Evolutionary conservation across 2,797 vertebrate species (phyloP), one percentile per base, ranked within the genome.

Genomic region (Diplodus puntazzo): DNA sequence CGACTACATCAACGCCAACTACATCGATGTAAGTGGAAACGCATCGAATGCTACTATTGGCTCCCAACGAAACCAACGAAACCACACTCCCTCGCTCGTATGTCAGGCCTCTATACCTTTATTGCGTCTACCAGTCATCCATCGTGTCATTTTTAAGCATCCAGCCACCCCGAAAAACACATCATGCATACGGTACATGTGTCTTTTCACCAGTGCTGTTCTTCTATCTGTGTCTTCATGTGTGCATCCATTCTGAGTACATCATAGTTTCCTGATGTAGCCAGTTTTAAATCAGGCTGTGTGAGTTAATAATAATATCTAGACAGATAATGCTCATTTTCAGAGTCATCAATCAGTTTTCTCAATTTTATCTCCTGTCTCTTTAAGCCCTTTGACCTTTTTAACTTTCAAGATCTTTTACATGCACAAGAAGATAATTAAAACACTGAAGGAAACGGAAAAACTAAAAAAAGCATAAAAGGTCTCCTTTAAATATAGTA

Each of bases 1-100:
- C 77, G 98, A 99, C 95, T 99, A 99, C 94, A 99, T 99, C 95
- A 99, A 99, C 95, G 98, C 98, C 95, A 99, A 99, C 96, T 99
- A 99, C 94, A 99, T 99, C 94, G 98, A 99, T 94, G 98, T 99
- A 98, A 99, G 98, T 99, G 95, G 94, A 94, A 95, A 94, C 91
- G 93, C 94, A 92, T 90, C 93, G 94, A 94, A 94, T 92, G 93
- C 93, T 95, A 95, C 94, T 95, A 94, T 95, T 95, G 93, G 93
- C 94, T 94, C 94, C 92, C 94, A 95, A 94, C 93, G 95, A 94
- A 94, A 93, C 93, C 94, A 94, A 90, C 92, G 94, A 94, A 94
- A 93, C 93, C 94, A 94, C 92, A 92, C 89, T 91, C 94, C 95
- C 92, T 95, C 94, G 92, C 94, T 96, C 96, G 92, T 96, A 94